Percentiles rank a stretch among this genome's conserved stretches.
Conservation (phyloP, 2,888 invertebrate species). For the Macrophya annulata region DNA sequence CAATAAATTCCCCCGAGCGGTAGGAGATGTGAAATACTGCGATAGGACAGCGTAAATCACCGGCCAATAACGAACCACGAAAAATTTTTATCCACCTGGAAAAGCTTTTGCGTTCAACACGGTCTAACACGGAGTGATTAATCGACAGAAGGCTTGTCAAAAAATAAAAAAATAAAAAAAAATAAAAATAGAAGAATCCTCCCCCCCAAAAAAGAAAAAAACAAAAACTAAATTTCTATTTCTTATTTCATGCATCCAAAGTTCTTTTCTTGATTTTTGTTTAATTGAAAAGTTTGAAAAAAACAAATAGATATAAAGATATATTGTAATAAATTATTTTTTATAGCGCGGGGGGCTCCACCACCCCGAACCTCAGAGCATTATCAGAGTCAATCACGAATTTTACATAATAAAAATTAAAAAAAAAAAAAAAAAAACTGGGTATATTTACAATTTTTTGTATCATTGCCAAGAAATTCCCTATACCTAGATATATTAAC, state of each 20-base stretch:
- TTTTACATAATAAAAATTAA: too few relatives aligned
- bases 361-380: too few relatives aligned
- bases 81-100: constrained; percentile 46
- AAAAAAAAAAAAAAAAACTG: too few relatives aligned
- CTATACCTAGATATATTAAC: too few relatives aligned
- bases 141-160: not conserved
- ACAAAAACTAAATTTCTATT: not conserved
- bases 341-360: too few relatives aligned
- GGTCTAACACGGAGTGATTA: constrained; percentile 17
- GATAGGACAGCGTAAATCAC: constrained; percentile 53
- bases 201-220: not conserved
- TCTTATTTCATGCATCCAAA: not conserved
- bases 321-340: too few relatives aligned
- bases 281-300: too few relatives aligned
- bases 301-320: too few relatives aligned
- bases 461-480: too few relatives aligned
- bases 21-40: constrained; percentile 53
- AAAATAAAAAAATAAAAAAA: not conserved
- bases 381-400: too few relatives aligned
- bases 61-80: constrained; percentile 53
- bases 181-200: too few relatives aligned
- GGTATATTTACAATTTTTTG: too few relatives aligned
- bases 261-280: not conserved
- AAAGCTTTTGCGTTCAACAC: constrained; percentile 34
- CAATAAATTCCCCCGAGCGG: constrained; percentile 39